Percentiles rank a stretch among this genome's conserved stretches.
Conservation (phyloP, 2,797 vertebrate genomes). For the Dicrostonyx torquatus region DNA sequence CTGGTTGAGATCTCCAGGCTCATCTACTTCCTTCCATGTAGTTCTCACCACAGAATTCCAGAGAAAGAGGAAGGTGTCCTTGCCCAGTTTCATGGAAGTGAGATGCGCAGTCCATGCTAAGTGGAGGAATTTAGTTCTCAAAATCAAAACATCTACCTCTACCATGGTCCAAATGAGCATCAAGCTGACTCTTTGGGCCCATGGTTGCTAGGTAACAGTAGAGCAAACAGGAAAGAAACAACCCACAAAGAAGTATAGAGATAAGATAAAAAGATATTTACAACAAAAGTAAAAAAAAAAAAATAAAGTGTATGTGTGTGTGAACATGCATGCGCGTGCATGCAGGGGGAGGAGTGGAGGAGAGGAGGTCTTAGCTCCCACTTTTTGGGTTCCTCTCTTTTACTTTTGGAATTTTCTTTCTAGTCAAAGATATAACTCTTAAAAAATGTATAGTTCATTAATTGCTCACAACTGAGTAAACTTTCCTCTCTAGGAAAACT, state of each 20-base stretch:
- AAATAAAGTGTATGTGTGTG: not conserved
- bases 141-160: not conserved
- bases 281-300: not conserved
- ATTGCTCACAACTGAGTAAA: not conserved
- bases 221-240: not conserved
- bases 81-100: not conserved
- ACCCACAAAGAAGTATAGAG: rapidly evolving
- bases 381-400: not conserved
- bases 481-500: not conserved
- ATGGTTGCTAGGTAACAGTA: no score
- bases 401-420: not conserved
- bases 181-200: not conserved
- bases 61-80: not conserved
- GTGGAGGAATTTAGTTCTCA: not conserved
- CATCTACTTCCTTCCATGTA: not conserved
- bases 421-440: not conserved
- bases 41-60: not conserved
- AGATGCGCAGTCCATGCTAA: rapidly evolving
- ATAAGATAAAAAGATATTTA: not conserved
- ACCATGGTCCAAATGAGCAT: not conserved
- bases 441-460: not conserved
- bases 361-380: not conserved
- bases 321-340: no score
- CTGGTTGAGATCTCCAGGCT: not conserved
- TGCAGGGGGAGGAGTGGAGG: no score